Evolutionary conservation across 2,797 vertebrate species (phyloP), one percentile per base, ranked within the genome.

Genomic region (Eremophila alpestris): DNA sequence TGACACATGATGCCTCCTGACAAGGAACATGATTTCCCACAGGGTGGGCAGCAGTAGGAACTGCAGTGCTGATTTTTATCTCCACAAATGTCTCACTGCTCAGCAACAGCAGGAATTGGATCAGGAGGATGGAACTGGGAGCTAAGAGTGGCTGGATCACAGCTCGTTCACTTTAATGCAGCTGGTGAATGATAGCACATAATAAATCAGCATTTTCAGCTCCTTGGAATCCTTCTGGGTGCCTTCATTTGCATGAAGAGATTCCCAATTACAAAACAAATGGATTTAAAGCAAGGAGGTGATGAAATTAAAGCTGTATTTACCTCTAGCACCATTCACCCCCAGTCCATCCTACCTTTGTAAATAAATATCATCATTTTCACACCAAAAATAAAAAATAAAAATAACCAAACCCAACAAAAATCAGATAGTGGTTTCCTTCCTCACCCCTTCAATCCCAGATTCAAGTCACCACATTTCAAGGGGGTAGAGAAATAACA

Each of bases 61-160:
- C 87, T 58, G 6, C 9, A 83, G 40, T 7, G 75, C 58, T 83
- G 84, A 92, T 96, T 95, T 95, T 96, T 87, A 71, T 95, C 90
- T 91, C 64, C 78, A 80, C 92, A 81, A 65, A 75, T 36, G 23
- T 2, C 74, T n/a, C 38, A 38, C 38, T 62, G 84, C 84, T 83
- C 78, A 91, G 59, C 64, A 95, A 8, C 93, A 89, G 89, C 71
- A 85, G 89, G 75, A 68, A 78, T 48, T 13, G 36, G 55, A 43
- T 68, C 60, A 51, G 30, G 52, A 74, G 58, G 1, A 26, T 0
- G 16, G 21, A 83, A 67, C 34, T 58, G 59, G 65, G 75, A 95
- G 86, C 60, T 90, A 19, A 80, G 89, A 77, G 14, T 83, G 89
- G 83, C 58, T 74, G 63, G 36, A 70, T 89, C 90, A 60, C 81